These are phyloP conservation scores for Agelastica alni DNA, from an alignment of 2,888 invertebrate genomes.

Conservation along the genomic window DNA sequence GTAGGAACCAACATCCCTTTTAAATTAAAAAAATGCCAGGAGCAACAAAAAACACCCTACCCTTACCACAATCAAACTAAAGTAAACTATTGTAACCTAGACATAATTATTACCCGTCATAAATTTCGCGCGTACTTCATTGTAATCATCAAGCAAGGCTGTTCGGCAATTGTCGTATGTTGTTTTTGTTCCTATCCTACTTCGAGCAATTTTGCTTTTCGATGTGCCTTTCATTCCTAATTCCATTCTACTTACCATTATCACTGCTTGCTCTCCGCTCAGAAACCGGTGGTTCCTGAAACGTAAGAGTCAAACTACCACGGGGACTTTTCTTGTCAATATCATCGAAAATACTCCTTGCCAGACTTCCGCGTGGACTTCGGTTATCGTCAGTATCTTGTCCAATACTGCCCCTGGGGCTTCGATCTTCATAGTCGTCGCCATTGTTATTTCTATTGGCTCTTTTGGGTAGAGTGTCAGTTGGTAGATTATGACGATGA, in stretches of 20 bases:
- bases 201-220: too few species aligned
- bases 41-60: too few species aligned
- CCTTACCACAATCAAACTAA: too few species aligned
- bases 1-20: too few species aligned
- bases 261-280: constrained; percentile 66
- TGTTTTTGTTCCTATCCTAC: too few species aligned
- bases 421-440: constrained; percentile 37
- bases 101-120: too few species aligned
- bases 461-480: constrained; percentile 52
- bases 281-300: constrained; percentile 64
- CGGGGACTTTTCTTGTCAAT: constrained; percentile 60
- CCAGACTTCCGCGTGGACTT: constrained; percentile 67
- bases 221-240: too few species aligned
- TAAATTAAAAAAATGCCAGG: not conserved
- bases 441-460: not conserved
- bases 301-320: constrained; percentile 65
- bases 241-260: too few species aligned
- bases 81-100: too few species aligned
- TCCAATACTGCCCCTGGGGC: constrained; percentile 64
- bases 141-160: too few species aligned
- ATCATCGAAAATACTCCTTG: constrained; percentile 58
- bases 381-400: constrained; percentile 56
- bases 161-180: too few species aligned
- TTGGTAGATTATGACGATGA: constrained; percentile 64
- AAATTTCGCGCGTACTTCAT: too few species aligned